Percentiles rank a stretch among this genome's conserved stretches.
phyloP scores from a whole-genome alignment of 2,888 invertebrate genomes.

The Homarus gammarus region DNA sequence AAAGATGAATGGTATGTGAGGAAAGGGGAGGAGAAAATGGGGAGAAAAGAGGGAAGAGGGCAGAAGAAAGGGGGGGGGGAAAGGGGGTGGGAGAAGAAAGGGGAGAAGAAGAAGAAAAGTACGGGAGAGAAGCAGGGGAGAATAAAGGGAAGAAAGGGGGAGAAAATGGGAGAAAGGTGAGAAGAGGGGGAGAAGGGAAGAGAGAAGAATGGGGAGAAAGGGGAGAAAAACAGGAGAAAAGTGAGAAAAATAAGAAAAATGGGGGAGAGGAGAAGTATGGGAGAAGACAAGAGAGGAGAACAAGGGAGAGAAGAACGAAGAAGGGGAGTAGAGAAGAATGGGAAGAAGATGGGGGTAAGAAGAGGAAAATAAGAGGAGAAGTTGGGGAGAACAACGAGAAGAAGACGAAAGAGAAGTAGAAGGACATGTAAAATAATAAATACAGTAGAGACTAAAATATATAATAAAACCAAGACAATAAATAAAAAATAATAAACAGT shows the following conservation, averaged over 20 bases:
- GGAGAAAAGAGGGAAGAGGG: neutral
- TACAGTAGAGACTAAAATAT: no score
- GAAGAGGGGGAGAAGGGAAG: neutral
- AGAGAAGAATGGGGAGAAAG: neutral
- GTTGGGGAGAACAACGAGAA: neutral
- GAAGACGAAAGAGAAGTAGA: neutral
- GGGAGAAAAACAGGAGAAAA: neutral
- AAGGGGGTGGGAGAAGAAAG: neutral
- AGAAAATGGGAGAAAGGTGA: neutral
- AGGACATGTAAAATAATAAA: no score
- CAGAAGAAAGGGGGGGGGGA: neutral
- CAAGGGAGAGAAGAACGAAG: neutral
- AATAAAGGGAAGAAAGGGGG: neutral
- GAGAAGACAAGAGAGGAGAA: neutral
- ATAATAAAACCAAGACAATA: no score
- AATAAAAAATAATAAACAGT: no score
- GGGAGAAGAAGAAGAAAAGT: no score
- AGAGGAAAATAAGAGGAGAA: no score
- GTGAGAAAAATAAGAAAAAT: neutral
- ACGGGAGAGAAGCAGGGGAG: neutral
- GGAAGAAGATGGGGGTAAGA: neutral
- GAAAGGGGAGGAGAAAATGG: neutral
- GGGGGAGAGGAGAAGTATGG: neutral
- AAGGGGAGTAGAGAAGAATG: no score
- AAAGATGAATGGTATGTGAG: neutral